A percentile compares a stretch with the other conserved stretches of the same genome.
phyloP scores from a whole-genome alignment of 2,797 vertebrate species.

The Ataeniobius toweri region DNA sequence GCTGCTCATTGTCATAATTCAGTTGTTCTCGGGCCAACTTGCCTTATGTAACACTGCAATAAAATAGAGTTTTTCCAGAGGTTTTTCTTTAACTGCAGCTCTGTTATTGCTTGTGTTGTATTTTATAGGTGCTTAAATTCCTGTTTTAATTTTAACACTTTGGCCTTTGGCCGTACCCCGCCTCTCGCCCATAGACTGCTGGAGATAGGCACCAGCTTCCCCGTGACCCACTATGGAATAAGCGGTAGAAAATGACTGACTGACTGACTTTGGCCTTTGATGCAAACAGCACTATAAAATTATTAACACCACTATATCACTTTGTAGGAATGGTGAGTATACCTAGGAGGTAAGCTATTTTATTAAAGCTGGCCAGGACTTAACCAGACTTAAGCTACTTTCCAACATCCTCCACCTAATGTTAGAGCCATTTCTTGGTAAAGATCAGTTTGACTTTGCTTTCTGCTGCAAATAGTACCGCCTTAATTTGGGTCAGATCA shows the following conservation, averaged over 20 bases:
- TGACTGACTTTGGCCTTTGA: background rate
- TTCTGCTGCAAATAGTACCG: background rate
- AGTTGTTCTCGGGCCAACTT: background rate
- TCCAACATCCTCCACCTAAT: slow-evolving; percentile 23
- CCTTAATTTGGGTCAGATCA: background rate
- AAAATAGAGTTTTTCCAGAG: background rate
- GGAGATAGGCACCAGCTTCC: no score
- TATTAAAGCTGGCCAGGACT: slow-evolving; percentile 28
- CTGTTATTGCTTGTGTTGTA: background rate
- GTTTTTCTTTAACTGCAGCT: background rate
- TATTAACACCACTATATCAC: background rate
- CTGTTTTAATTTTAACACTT: background rate
- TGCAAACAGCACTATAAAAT: background rate
- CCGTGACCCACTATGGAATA: no score
- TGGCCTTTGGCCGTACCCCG: no score
- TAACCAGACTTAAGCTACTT: slow-evolving; percentile 29
- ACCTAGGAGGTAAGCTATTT: slow-evolving; percentile 12
- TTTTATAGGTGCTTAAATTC: background rate
- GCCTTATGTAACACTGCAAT: slow-evolving; percentile 1
- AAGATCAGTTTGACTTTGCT: background rate
- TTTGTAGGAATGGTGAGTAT: background rate
- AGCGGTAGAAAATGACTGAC: no score
- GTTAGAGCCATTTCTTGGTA: background rate
- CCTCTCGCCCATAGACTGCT: no score
- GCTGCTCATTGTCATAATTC: background rate